Conservation (phyloP, 23 tunicate species). For the Botrylloides violaceus region DNA sequence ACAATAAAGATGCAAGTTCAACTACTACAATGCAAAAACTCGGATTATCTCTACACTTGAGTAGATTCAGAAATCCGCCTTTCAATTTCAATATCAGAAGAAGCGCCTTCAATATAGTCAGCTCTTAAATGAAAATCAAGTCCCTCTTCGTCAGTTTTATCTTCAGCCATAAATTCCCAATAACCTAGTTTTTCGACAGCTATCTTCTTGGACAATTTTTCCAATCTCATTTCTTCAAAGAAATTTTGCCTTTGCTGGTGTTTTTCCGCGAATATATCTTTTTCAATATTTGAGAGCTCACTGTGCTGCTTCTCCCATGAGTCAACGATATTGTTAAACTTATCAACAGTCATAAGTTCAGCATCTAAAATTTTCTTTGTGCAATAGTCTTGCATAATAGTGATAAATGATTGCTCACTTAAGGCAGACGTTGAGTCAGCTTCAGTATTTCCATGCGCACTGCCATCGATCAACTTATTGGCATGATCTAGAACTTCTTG, state of each 20-base stretch:
- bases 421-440: not conserved
- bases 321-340: not conserved
- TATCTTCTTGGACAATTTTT: not conserved
- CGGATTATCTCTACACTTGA: not conserved
- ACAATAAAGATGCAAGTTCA: no score
- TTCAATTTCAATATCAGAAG: slow-evolving; percentile 14
- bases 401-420: not conserved
- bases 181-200: slow-evolving; percentile 18
- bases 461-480: not conserved
- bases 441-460: not conserved
- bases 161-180: slow-evolving; percentile 13
- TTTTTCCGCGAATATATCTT: not conserved
- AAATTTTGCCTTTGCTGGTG: not conserved
- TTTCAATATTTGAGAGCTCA: not conserved
- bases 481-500: not conserved
- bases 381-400: not conserved
- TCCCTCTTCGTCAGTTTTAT: not conserved
- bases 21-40: not conserved
- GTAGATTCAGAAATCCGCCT: not conserved
- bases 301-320: not conserved
- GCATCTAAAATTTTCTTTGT: not conserved
- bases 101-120: slow-evolving; percentile 12
- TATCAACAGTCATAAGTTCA: not conserved
- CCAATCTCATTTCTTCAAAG: not conserved
- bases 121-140: not conserved